Percentiles rank a stretch among this genome's conserved stretches.
Evolutionary conservation across 2,113 vertebrate species (phyloP).

Genomic region (Corythoichthys intestinalis): DNA sequence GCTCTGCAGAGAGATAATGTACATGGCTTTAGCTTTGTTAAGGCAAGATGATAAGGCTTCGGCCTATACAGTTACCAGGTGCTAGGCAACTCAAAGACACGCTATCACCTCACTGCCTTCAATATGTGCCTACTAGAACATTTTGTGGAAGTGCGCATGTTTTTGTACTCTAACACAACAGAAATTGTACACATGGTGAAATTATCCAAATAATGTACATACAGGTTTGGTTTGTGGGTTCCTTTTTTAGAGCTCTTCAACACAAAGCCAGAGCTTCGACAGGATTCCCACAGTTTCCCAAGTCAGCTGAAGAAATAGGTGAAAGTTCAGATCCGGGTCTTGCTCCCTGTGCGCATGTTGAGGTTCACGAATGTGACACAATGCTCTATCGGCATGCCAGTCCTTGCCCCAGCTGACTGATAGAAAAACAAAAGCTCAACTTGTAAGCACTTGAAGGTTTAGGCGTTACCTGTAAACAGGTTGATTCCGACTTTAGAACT

Average conservation of each 20-base stretch:
- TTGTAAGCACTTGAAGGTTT: constrained; percentile 13
- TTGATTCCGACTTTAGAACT: constrained; percentile 17
- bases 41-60: constrained; percentile 54
- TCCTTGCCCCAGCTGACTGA: constrained; percentile 15
- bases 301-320: constrained; percentile 46
- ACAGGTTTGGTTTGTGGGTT: not conserved
- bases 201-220: not conserved
- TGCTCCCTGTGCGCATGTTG: constrained; percentile 7
- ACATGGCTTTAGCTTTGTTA: constrained; percentile 31
- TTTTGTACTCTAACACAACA: constrained; percentile 16
- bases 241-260: not conserved
- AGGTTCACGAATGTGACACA: constrained; percentile 28
- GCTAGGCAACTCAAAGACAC: constrained; percentile 57
- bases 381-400: constrained; percentile 20
- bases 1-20: constrained; percentile 2
- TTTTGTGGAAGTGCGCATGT: constrained; percentile 29
- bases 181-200: constrained; percentile 1
- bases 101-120: constrained; percentile 16
- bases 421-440: constrained; percentile 9
- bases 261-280: constrained; percentile 11
- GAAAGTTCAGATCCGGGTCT: constrained; percentile 49
- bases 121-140: constrained; percentile 35
- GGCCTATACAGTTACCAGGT: constrained; percentile 63
- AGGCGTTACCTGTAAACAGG: constrained; percentile 17
- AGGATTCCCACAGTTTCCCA: constrained; percentile 38